Base-by-base conservation (phyloP, 1,140 invertebrate species). In the Centruroides sculpturatus region DNA sequence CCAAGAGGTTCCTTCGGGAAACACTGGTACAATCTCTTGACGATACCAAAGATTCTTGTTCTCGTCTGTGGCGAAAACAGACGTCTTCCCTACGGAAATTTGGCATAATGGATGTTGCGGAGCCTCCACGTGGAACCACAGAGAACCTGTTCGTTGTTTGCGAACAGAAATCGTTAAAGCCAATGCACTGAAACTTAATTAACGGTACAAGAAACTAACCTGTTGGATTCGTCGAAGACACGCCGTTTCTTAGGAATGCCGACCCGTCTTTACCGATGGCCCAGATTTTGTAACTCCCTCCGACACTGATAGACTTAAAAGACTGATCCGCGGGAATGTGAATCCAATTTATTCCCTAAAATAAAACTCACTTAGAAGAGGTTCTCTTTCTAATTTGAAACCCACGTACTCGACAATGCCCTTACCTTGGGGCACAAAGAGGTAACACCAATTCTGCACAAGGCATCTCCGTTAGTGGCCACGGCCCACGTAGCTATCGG, bases 221-320 rank as follows among this genome's bases (percentile, higher is more conserved):
- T 68, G 78, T 77, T 11, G 82, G 81, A 71, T 83, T 83, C 34
- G 80, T 75, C 51, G 74, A 57, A 60, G 65, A 66, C 35, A 71
- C 67, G 12, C 69, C 70, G 35, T 70, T 67, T 61, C 70, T 69
- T 59, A 72, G 70, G 71, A 85, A 92, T 6, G 86, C 80, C 64
- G 87, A 87, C 47, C 89, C 89, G 76, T 89, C 90, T 66, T 82
- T 81, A 1, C 85, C 86, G 36, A 89, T 81, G 3, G 85, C 86
- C 90, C 90, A 94, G n/a, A 92, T 81, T 67, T 75, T 76, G 8
- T 81, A 81, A 41, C 83, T 79, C 57, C 81, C 81, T n/a, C 70
- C 72, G 23, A 75, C 65, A 65, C 83, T 87, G 56, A 90, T 85
- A 59, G 80, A 81, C 34, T 81, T 78, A 46, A 92, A 74, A 6